These are phyloP conservation scores for Cephus rjabovi DNA, from an alignment of 2,888 invertebrate species.

Conservation along the genomic window DNA sequence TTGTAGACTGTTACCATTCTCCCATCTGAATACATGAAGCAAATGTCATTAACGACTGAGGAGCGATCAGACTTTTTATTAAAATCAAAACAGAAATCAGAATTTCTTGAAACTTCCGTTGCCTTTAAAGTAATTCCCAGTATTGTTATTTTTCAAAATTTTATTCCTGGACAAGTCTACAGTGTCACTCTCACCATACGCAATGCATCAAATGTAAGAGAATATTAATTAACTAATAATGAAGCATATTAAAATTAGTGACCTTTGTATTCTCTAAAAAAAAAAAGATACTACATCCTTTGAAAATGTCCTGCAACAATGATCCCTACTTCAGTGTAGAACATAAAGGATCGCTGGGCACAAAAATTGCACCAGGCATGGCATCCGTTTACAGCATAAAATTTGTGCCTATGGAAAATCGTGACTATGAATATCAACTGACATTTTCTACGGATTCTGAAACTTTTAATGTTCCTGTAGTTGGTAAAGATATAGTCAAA, in stretches of 20 bases:
- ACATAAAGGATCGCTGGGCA: conserved; percentile 65
- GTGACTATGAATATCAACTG: conserved; percentile 71
- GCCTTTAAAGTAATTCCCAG: conserved; percentile 64
- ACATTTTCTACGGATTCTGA: conserved; percentile 70
- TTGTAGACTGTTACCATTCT: conserved; percentile 7
- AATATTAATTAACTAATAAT: conserved; percentile 2
- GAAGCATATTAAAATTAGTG: conserved; percentile 3
- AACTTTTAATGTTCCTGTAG: conserved; percentile 71
- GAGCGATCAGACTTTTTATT: conserved; percentile 37
- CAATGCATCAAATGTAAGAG: conserved; percentile 71
- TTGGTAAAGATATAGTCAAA: conserved; percentile 67
- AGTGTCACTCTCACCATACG: conserved; percentile 69
- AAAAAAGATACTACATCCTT: conserved; percentile 68
- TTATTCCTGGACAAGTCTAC: conserved; percentile 68
- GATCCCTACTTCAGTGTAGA: conserved; percentile 70
- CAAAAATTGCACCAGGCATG: conserved; percentile 79
- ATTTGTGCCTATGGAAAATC: conserved; percentile 71
- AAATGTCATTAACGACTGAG: conserved; percentile 45
- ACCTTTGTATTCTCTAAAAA: conserved; percentile 31
- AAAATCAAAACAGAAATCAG: conserved; percentile 22
- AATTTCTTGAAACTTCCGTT: conserved; percentile 1
- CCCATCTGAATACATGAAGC: conserved; percentile 51
- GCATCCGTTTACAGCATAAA: conserved; percentile 72
- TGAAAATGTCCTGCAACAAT: conserved; percentile 68
- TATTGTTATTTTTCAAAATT: conserved; percentile 74